These are phyloP conservation scores for Conomelus anceps DNA, from an alignment of 2,888 invertebrate species.

Conservation along the genomic window DNA sequence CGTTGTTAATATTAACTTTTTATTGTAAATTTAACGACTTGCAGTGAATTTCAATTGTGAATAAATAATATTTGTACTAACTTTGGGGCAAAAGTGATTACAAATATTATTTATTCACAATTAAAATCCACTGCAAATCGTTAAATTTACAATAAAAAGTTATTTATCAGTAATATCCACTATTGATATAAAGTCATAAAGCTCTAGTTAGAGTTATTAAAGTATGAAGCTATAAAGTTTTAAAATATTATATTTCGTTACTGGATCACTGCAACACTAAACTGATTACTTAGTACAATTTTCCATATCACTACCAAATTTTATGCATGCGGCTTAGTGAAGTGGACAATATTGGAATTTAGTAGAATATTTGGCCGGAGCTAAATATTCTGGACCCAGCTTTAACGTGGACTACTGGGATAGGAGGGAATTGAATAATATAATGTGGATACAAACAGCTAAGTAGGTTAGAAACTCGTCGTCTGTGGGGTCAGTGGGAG, in stretches of 20 bases:
- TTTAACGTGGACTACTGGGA: not conserved
- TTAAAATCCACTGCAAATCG: no score
- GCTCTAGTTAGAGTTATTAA: no score
- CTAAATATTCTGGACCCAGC: not conserved
- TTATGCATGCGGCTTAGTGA: not conserved
- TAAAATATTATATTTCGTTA: not conserved
- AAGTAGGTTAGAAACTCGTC: not conserved
- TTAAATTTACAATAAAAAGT: no score
- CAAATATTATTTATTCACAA: no score
- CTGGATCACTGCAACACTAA: not conserved
- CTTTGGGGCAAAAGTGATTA: no score
- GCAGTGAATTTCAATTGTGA: no score
- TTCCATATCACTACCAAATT: not conserved
- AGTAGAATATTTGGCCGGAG: not conserved
- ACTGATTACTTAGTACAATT: not conserved
- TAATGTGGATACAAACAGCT: not conserved
- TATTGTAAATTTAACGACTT: no score
- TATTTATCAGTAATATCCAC: no score
- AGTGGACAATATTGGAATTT: not conserved
- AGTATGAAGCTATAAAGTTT: no score
- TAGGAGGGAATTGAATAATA: not conserved
- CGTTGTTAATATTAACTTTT: no score
- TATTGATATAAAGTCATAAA: no score
- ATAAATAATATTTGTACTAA: no score
- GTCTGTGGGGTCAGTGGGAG: not conserved